A percentile compares a stretch with the other conserved stretches of the same genome.
Evolutionary conservation across 2,888 invertebrate genomes (phyloP).

Genomic region (Drosophila austrosaltans): DNA sequence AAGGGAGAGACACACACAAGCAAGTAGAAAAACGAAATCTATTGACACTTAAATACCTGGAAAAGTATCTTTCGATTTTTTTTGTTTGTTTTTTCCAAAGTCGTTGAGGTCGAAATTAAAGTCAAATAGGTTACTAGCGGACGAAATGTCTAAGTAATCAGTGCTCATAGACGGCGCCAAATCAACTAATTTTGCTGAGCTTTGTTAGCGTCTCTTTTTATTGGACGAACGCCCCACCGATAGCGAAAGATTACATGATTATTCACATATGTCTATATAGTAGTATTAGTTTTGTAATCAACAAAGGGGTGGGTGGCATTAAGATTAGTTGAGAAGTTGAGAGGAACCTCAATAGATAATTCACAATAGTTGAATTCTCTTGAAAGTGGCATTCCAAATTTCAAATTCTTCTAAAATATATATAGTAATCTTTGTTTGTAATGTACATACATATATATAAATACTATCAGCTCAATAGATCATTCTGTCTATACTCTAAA

Average conservation of each 20-base stretch:
- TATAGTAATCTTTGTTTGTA: background rate
- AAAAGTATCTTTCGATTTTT: background rate
- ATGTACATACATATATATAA: background rate
- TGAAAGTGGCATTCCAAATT: background rate
- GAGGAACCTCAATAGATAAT: background rate
- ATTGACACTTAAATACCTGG: conserved; percentile 4
- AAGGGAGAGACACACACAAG: background rate
- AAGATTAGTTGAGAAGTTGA: background rate
- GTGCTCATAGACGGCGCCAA: conserved; percentile 5
- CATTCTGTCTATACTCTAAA: background rate
- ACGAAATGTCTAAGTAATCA: conserved; percentile 1
- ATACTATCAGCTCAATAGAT: too few species aligned
- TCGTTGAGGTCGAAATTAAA: conserved; percentile 3
- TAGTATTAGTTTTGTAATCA: background rate
- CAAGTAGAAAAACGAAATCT: background rate
- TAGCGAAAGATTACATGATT: conserved; percentile 5
- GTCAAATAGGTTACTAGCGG: conserved; percentile 4
- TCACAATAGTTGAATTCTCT: too few species aligned
- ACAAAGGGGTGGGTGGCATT: background rate
- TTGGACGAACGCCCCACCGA: conserved; percentile 1
- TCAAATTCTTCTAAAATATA: background rate
- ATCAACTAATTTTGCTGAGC: background rate
- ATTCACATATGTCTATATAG: background rate
- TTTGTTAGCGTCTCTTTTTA: conserved; percentile 6
- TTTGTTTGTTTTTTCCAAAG: background rate